These are phyloP conservation scores for Drosophila mojavensis DNA, from an alignment of 1,140 invertebrate species.

Conservation along the genomic window DNA sequence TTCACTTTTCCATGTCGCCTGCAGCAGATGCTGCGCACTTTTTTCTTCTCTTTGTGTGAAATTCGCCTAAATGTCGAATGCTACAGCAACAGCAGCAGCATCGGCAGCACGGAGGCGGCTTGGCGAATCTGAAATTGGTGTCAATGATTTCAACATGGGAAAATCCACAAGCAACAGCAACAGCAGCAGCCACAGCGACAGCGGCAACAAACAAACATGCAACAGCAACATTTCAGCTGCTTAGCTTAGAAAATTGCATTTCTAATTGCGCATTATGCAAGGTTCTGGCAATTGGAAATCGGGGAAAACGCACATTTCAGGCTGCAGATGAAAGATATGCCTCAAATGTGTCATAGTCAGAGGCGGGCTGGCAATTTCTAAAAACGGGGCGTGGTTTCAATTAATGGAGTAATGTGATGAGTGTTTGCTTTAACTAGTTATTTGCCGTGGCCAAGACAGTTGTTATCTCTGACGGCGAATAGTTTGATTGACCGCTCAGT, in stretches of 20 bases:
- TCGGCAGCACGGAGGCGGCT: slow-evolving; percentile 43
- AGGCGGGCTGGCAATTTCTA: neutral
- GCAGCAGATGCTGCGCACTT: neutral
- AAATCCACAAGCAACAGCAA: slow-evolving; percentile 40
- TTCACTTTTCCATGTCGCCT: slow-evolving; percentile 65
- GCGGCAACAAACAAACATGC: slow-evolving; percentile 17
- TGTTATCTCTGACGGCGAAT: neutral
- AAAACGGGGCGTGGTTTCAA: neutral
- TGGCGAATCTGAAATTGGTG: slow-evolving; percentile 66
- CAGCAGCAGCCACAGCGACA: neutral
- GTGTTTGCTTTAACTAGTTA: neutral
- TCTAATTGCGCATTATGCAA: slow-evolving; percentile 77
- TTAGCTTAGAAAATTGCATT: slow-evolving; percentile 67
- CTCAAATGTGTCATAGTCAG: slow-evolving; percentile 14
- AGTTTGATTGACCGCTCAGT: neutral
- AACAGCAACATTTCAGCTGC: slow-evolving; percentile 47
- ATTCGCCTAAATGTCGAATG: slow-evolving; percentile 68
- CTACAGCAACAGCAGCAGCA: neutral
- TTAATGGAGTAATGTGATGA: slow-evolving; percentile 3
- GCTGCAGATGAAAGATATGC: slow-evolving; percentile 1
- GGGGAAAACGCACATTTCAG: slow-evolving; percentile 26
- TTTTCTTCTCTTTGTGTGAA: slow-evolving; percentile 59
- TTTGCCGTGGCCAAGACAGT: neutral
- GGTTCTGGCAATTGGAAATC: slow-evolving; percentile 46
- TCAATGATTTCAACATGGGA: slow-evolving; percentile 79